phyloP scores from a whole-genome alignment of 1,140 invertebrate genomes.

The Megalonaias nervosa region DNA sequence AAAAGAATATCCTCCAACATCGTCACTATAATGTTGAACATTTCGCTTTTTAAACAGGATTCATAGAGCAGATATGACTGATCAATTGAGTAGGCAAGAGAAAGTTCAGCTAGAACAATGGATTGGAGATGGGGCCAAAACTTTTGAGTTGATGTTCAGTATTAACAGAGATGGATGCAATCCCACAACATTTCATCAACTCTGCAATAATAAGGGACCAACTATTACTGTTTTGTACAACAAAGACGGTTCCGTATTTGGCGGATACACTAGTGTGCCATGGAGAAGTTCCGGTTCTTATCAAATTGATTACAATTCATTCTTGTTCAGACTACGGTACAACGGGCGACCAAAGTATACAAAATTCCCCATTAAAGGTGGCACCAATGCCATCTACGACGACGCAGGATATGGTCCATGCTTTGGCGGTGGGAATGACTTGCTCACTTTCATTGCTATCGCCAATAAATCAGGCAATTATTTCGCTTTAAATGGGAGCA shows the following conservation, averaged over 20 bases:
- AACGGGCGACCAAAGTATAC: not conserved
- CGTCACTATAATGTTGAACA: too few relatives aligned
- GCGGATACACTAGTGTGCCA: constrained; percentile 32
- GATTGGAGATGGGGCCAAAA: constrained; percentile 20
- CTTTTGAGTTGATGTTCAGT: constrained; percentile 34
- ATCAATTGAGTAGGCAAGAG: not conserved
- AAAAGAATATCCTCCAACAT: too few relatives aligned
- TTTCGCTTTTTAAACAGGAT: too few relatives aligned
- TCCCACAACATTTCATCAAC: constrained; percentile 33
- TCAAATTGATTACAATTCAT: constrained; percentile 33
- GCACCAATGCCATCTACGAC: constrained; percentile 4
- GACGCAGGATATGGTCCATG: constrained; percentile 4
- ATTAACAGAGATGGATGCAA: constrained; percentile 35
- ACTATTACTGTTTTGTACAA: constrained; percentile 43
- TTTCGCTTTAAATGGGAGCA: too few relatives aligned
- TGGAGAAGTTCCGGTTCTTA: constrained; percentile 31
- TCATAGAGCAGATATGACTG: too few relatives aligned
- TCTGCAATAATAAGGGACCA: constrained; percentile 38
- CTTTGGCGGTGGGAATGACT: constrained; percentile 27
- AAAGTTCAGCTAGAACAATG: constrained; percentile 27
- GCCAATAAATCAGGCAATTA: too few relatives aligned
- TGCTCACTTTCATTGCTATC: constrained; percentile 18
- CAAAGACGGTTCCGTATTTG: constrained; percentile 35
- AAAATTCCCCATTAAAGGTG: constrained; percentile 20
- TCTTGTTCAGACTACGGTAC: constrained; percentile 8